Evolutionary conservation across 2,888 invertebrate genomes (phyloP).

Genomic region (Drosophila testacea): DNA sequence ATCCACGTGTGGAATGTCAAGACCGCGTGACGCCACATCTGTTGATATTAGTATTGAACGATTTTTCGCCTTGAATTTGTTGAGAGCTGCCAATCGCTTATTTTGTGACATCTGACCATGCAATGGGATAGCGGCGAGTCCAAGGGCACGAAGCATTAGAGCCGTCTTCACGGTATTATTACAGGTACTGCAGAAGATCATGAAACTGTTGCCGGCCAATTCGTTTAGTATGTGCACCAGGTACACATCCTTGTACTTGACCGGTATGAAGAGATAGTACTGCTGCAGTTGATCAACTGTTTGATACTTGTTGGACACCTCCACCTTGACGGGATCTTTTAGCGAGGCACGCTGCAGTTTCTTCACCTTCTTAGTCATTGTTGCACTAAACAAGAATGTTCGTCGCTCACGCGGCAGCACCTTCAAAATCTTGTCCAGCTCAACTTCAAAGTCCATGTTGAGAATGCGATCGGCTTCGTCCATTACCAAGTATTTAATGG

Average conservation of each 20-base stretch:
- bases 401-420: slow-evolving; percentile 94
- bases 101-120: slow-evolving; percentile 99
- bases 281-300: slow-evolving; percentile 98
- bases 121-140: slow-evolving; percentile 97
- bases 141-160: slow-evolving; percentile 94
- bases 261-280: slow-evolving; percentile 97
- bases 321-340: slow-evolving; percentile 97
- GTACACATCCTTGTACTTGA: slow-evolving; percentile 98
- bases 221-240: slow-evolving; percentile 97
- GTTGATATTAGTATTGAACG: slow-evolving; percentile 98
- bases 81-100: slow-evolving; percentile 96
- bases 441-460: slow-evolving; percentile 99
- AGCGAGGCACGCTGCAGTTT: slow-evolving; percentile 98
- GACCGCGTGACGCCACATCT: slow-evolving; percentile 98
- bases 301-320: slow-evolving; percentile 98
- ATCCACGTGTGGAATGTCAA: slow-evolving; percentile 99
- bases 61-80: slow-evolving; percentile 97
- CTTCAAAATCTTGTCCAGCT: slow-evolving; percentile 97
- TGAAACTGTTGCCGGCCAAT: slow-evolving; percentile 97
- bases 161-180: slow-evolving; percentile 96
- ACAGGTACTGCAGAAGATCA: slow-evolving; percentile 98
- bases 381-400: slow-evolving; percentile 98
- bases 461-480: slow-evolving; percentile 99
- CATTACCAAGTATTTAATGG: slow-evolving; percentile 97
- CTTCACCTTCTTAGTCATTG: slow-evolving; percentile 99